These are phyloP conservation scores for Leguminivora glycinivorella DNA, from an alignment of 1,140 invertebrate genomes.

Conservation along the genomic window DNA sequence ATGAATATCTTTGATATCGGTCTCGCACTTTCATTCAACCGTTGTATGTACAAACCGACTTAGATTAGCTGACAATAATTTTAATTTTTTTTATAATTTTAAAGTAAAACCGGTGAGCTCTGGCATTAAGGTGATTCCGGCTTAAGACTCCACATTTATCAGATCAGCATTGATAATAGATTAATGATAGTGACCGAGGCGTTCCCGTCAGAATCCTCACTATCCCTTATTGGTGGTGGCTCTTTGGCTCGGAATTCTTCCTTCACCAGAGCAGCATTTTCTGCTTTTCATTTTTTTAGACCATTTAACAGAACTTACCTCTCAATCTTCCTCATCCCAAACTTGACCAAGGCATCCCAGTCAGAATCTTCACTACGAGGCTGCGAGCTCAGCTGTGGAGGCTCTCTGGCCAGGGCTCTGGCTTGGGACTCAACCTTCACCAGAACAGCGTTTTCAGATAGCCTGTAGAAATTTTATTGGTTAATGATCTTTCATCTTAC, in stretches of 20 bases:
- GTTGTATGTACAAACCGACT: too few species aligned
- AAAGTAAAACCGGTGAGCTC: too few species aligned
- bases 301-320: constrained; percentile 65
- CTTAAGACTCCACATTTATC: constrained; percentile 82
- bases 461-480: constrained; percentile 51
- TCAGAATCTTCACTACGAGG: constrained; percentile 85
- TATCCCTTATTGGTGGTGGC: constrained; percentile 84
- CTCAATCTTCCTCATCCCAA: constrained; percentile 84
- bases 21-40: too few species aligned
- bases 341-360: constrained; percentile 89
- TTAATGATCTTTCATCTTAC: neutral
- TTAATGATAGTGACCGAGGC: constrained; percentile 85
- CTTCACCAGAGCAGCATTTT: constrained; percentile 84
- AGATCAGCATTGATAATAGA: constrained; percentile 85
- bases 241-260: constrained; percentile 83
- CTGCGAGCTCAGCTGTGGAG: constrained; percentile 84
- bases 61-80: too few species aligned
- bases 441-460: constrained; percentile 85
- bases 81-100: too few species aligned
- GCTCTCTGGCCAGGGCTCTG: constrained; percentile 81
- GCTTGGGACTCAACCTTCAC: constrained; percentile 83
- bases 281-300: constrained; percentile 78
- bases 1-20: too few species aligned
- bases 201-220: constrained; percentile 89
- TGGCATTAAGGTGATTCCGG: too few species aligned